These are phyloP conservation scores for Siderastrea radians DNA, from an alignment of 92 coral and sea anemone genomes.

Conservation along the genomic window DNA sequence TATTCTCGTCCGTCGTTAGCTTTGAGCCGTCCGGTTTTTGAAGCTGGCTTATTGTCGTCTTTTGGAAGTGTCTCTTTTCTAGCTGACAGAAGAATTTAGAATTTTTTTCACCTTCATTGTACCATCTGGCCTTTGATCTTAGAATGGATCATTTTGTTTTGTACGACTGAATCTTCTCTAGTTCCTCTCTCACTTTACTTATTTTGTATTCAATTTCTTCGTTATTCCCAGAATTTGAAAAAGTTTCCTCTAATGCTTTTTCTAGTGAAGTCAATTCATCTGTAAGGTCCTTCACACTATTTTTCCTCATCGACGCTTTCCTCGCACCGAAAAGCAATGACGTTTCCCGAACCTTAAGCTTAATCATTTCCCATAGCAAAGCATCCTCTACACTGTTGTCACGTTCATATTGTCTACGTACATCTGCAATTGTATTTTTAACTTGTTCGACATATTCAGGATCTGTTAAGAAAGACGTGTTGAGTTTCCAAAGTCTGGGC, in stretches of 20 bases:
- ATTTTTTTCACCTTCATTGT: no score
- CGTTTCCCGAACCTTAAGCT: background rate
- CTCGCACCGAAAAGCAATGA: background rate
- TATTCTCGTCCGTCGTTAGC: background rate
- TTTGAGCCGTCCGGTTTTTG: background rate
- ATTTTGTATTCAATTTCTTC: no score
- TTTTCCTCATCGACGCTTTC: background rate
- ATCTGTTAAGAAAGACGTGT: conserved; percentile 11
- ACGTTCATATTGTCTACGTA: background rate
- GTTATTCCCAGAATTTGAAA: no score
- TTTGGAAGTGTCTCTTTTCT: background rate
- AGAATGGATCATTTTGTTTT: no score
- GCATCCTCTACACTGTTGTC: background rate
- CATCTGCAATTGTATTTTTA: background rate
- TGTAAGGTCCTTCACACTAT: background rate
- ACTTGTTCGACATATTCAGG: background rate
- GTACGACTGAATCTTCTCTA: no score
- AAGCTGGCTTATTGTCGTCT: background rate
- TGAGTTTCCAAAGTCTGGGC: conserved; percentile 2
- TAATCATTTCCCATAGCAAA: conserved; percentile 2
- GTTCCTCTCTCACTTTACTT: no score
- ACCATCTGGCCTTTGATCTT: no score
- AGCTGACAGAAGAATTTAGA: background rate
- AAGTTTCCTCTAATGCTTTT: no score
- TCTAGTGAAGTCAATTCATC: no score